Percentiles rank a stretch among this genome's conserved stretches.
Conservation (phyloP, 2,113 vertebrate species). For the Echinops telfairi region DNA sequence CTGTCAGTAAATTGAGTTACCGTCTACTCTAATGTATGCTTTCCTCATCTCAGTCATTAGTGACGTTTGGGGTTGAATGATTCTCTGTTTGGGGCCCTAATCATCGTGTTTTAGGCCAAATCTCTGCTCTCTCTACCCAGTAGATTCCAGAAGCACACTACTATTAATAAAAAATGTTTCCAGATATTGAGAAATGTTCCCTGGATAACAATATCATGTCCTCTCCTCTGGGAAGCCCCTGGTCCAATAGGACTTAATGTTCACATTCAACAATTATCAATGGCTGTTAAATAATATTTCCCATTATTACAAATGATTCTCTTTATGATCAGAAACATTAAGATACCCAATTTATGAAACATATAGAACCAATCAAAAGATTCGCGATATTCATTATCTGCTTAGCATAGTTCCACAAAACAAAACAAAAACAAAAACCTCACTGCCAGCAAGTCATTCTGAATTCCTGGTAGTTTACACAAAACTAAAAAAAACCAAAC, state of each 20-base stretch:
- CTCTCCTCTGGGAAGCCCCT: neutral
- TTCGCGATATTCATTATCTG: neutral
- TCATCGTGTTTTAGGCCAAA: neutral
- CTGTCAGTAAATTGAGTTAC: neutral
- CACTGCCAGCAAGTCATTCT: too few relatives aligned
- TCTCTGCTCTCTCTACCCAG: neutral
- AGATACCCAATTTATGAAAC: neutral
- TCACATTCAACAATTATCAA: neutral
- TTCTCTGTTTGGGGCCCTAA: neutral
- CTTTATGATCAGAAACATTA: conserved; percentile 2
- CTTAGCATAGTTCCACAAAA: neutral
- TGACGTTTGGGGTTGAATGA: neutral
- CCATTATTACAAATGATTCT: neutral
- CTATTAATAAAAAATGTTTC: neutral
- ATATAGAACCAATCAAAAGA: conserved; percentile 4
- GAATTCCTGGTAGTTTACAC: too few relatives aligned
- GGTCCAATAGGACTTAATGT: neutral
- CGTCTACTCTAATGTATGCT: neutral
- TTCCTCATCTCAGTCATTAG: neutral
- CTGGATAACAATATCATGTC: neutral
- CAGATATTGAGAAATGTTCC: neutral
- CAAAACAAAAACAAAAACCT: too few relatives aligned
- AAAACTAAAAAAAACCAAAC: too few relatives aligned
- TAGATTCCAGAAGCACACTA: neutral
- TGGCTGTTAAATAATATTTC: neutral